phyloP scores from a whole-genome alignment of 2,797 vertebrate species.

The Macropodus opercularis region DNA sequence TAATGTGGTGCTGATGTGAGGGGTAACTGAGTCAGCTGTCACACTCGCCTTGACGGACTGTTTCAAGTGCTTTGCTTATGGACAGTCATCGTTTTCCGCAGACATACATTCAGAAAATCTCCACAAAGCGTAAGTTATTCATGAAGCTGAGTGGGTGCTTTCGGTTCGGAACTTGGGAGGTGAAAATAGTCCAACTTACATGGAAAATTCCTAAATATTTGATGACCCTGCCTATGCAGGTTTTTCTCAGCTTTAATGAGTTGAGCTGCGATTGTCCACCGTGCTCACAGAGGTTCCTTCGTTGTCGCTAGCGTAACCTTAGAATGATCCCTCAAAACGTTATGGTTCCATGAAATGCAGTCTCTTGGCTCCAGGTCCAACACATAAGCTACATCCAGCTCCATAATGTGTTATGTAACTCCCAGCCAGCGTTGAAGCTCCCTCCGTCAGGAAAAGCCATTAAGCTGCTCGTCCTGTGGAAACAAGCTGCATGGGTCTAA shows the following conservation, averaged over 20 bases:
- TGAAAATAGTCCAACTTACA: slow-evolving; percentile 43
- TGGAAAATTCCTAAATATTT: slow-evolving; percentile 49
- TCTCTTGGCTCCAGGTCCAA: slow-evolving; percentile 44
- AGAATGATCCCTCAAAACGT: slow-evolving; percentile 30
- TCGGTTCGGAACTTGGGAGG: slow-evolving; percentile 33
- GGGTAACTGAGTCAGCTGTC: slow-evolving; percentile 27
- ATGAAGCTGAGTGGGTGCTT: slow-evolving; percentile 45
- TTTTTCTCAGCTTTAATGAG: slow-evolving; percentile 36
- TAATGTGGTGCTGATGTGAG: slow-evolving; percentile 19
- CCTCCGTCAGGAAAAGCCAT: slow-evolving; percentile 54
- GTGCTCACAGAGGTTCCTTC: slow-evolving; percentile 10
- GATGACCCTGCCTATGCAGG: slow-evolving; percentile 16
- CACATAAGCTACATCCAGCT: slow-evolving; percentile 33
- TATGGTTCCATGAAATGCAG: slow-evolving; percentile 15
- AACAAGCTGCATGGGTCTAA: slow-evolving; percentile 63
- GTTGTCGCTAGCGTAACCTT: slow-evolving; percentile 12
- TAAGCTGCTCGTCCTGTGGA: slow-evolving; percentile 60
- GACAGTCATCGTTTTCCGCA: slow-evolving; percentile 45
- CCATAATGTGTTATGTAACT: slow-evolving; percentile 70
- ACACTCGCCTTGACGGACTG: slow-evolving; percentile 36
- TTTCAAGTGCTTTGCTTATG: slow-evolving; percentile 54
- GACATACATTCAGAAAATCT: slow-evolving; percentile 15
- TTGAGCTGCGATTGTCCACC: not conserved
- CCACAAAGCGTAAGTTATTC: slow-evolving; percentile 41
- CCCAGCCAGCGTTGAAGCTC: slow-evolving; percentile 36